A percentile compares a stretch with the other conserved stretches of the same genome.
Conservation (phyloP, 2,797 vertebrate species). For the Halcyon chelicuti region DNA sequence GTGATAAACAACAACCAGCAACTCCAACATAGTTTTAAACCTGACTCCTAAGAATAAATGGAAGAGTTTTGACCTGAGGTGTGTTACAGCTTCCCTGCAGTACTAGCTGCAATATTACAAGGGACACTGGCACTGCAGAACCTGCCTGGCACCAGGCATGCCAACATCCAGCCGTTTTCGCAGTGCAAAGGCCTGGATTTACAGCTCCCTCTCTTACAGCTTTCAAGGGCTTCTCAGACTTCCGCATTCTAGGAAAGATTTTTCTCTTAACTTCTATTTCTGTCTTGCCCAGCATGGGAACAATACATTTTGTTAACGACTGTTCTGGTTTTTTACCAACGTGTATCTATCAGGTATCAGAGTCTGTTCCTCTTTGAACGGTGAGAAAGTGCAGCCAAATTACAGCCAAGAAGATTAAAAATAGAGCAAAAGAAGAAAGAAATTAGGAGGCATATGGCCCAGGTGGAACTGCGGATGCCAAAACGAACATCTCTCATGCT, state of each 20-base stretch:
- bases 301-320: background rate
- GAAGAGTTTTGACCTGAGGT: background rate
- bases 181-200: rapidly evolving
- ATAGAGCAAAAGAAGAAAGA: background rate
- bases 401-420: background rate
- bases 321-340: background rate
- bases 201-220: background rate
- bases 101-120: background rate
- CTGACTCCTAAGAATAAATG: background rate
- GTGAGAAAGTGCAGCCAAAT: background rate
- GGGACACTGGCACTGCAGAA: background rate
- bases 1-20: rapidly evolving
- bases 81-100: background rate
- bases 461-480: background rate
- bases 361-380: background rate
- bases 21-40: rapidly evolving
- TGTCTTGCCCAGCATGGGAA: background rate
- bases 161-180: rapidly evolving
- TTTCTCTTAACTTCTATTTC: background rate
- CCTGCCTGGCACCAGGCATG: background rate
- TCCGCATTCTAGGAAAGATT: background rate
- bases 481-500: background rate
- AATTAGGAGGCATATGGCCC: background rate
- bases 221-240: background rate
- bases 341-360: background rate